Evolutionary conservation across 2,113 vertebrate genomes (phyloP), one percentile per base, ranked within the genome.

Genomic region (Entomyzon cyanotis): DNA sequence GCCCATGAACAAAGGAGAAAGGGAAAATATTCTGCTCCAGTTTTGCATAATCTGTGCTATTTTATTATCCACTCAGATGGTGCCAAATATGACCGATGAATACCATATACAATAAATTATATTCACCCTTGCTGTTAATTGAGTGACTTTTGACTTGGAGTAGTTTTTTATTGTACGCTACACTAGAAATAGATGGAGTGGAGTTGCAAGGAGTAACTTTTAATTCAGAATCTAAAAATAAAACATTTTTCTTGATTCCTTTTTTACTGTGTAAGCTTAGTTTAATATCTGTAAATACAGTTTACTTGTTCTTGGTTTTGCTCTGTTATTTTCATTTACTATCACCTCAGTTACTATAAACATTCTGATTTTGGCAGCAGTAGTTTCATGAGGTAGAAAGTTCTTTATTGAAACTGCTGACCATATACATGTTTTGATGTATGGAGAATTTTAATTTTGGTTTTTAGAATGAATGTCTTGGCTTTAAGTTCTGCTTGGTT

Each of bases 401-500:
- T 52, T 59, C 50, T 84, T 90, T 33, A 73, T 75, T 75, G 70
- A 89, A 94, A 83, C 62, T 92, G 78, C 47, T 96, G 94, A 86
- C 63, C 33, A 4, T 85, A 70, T 47, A 88, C 60, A 52, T 42
- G 33, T 77, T 95, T 87, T 88, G 80, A 53, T 87, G 41, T 70
- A 31, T 81, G 67, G 19, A 94, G 52, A 74, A 92, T 63, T 93
- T 90, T 75, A 74, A 91, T 83, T 94, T 82, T 76, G 37, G 16
- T 46, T 79, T 95, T 89, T 60, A 83, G 76, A 92, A 77, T 90
- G 4, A 75, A 33, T 74, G 50, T 78, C 76, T 90, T 94, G 84
- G 65, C 82, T 93, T 92, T 88, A 78, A 88, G 11, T 89, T 96
- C 52, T 82, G 69, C 74, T 94, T 88, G 35, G 53, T 91, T 96